These are phyloP conservation scores for Heliothis subflexa DNA, from an alignment of 1,140 invertebrate genomes.

Conservation along the genomic window DNA sequence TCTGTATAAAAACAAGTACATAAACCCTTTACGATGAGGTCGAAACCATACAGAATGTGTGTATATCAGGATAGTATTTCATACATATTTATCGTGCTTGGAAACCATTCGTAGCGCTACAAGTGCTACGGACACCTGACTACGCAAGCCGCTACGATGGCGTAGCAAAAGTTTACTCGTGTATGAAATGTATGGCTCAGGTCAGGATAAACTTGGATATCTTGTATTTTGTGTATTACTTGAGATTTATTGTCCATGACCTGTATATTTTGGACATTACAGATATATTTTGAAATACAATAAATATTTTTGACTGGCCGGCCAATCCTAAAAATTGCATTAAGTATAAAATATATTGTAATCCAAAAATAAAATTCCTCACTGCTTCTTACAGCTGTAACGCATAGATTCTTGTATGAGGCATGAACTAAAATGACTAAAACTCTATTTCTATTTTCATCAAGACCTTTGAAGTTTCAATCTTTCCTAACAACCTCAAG, in stretches of 20 bases:
- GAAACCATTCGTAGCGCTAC: slow-evolving; percentile 23
- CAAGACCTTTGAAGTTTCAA: too few species aligned
- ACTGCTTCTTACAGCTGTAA: too few species aligned
- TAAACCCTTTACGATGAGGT: neutral
- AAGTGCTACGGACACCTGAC: slow-evolving; percentile 26
- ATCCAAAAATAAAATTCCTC: too few species aligned
- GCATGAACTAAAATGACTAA: too few species aligned
- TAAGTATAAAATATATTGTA: too few species aligned
- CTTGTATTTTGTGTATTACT: neutral
- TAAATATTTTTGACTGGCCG: too few species aligned
- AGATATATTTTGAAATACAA: too few species aligned
- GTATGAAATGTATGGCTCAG: neutral
- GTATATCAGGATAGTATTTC: slow-evolving; percentile 21
- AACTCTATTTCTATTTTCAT: too few species aligned
- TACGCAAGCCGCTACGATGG: slow-evolving; percentile 5
- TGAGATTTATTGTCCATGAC: neutral
- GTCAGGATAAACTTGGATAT: neutral
- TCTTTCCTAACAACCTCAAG: too few species aligned
- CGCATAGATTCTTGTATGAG: too few species aligned
- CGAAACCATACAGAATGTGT: slow-evolving; percentile 11
- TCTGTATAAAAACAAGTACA: too few species aligned
- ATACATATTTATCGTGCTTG: slow-evolving; percentile 31
- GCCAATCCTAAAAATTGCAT: too few species aligned
- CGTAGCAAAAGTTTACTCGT: slow-evolving; percentile 8
- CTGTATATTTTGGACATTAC: neutral